Conservation (phyloP, 2,797 vertebrate species). For the Nothura maculosa region DNA sequence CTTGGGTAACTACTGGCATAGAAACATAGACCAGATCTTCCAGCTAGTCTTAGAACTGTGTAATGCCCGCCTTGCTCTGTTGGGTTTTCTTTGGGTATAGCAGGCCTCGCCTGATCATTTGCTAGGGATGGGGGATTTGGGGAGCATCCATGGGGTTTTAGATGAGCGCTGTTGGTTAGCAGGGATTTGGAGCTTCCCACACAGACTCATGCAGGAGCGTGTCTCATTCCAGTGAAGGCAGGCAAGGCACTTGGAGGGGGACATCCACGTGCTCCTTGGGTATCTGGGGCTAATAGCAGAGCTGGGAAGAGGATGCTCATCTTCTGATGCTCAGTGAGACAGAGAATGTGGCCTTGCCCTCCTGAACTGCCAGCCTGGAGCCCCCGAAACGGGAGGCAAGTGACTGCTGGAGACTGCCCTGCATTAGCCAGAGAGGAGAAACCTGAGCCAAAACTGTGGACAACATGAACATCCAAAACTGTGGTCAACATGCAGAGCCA, state of each 20-base stretch:
- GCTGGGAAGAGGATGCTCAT: not conserved
- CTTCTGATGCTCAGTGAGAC: not conserved
- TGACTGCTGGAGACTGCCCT: not conserved
- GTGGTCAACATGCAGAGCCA: not conserved
- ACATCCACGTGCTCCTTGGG: not conserved
- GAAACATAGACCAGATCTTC: not conserved
- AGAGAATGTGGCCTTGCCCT: not conserved
- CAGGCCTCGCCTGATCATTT: not conserved
- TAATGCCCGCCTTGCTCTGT: not conserved
- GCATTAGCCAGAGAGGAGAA: not conserved
- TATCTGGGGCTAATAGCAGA: not conserved
- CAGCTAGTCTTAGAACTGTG: not conserved
- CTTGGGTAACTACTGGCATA: slow-evolving; percentile 26
- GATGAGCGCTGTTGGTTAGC: not conserved
- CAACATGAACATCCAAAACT: not conserved
- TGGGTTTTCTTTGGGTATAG: not conserved
- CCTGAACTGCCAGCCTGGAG: not conserved
- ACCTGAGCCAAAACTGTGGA: not conserved
- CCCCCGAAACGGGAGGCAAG: accelerated
- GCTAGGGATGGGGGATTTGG: not conserved
- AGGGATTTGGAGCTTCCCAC: not conserved
- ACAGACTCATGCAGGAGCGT: not conserved
- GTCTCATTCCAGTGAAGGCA: not conserved
- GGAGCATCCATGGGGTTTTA: not conserved
- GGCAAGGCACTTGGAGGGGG: not conserved